Conservation (phyloP, 2,113 vertebrate genomes). For the Pontoporia blainvillei region DNA sequence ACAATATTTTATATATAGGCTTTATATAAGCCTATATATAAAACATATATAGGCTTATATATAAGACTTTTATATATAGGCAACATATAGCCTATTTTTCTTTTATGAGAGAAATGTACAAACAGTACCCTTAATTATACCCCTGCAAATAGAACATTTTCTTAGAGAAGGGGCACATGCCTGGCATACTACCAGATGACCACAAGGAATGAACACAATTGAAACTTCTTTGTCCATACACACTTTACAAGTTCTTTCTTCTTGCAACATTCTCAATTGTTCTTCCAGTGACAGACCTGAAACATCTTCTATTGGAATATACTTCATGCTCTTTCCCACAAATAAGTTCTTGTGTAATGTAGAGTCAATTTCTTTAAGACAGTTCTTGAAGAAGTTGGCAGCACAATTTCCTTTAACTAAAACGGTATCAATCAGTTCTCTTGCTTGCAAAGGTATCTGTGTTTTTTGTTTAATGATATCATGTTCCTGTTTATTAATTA, state of each 20-base stretch:
- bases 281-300: conserved; percentile 92
- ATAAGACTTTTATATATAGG: no score
- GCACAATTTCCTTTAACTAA: conserved; percentile 94
- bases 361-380: conserved; percentile 91
- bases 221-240: conserved; percentile 90
- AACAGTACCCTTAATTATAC: conserved; percentile 87
- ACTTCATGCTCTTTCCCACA: conserved; percentile 93
- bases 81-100: not conserved
- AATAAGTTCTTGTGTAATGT: conserved; percentile 92
- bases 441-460: conserved; percentile 89
- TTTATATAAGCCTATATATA: no score
- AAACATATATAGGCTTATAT: no score
- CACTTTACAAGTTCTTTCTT: conserved; percentile 89
- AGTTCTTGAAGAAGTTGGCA: conserved; percentile 92
- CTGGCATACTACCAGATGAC: conserved; percentile 88
- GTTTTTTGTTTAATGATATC: conserved; percentile 91
- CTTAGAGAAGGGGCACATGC: conserved; percentile 87
- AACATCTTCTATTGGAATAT: conserved; percentile 91
- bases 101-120: conserved; percentile 86
- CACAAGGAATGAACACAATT: conserved; percentile 89
- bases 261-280: conserved; percentile 85
- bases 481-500: conserved; percentile 89
- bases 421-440: conserved; percentile 91
- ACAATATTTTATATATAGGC: not conserved
- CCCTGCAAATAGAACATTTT: conserved; percentile 88